Percentiles rank a stretch among this genome's conserved stretches.
These are phyloP conservation scores for Blomia tropicalis DNA, from an alignment of 2,888 invertebrate genomes.

Conservation along the genomic window DNA sequence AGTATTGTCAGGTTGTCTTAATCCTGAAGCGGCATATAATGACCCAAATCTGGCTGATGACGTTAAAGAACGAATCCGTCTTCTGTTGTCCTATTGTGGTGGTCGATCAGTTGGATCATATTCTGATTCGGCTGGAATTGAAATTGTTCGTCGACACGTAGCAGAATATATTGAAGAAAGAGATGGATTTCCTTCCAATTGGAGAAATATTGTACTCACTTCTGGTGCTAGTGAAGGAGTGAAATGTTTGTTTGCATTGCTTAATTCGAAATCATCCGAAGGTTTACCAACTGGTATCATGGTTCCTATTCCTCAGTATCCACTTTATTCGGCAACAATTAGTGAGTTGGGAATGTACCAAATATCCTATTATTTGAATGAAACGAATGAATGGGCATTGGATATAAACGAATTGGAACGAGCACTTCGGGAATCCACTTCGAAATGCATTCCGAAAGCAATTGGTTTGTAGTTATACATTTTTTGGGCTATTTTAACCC, in stretches of 20 bases:
- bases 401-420: conserved; percentile 62
- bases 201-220: conserved; percentile 62
- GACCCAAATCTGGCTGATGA: conserved; percentile 60
- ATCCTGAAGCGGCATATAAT: conserved; percentile 56
- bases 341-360: conserved; percentile 71
- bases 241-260: conserved; percentile 63
- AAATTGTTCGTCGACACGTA: conserved; percentile 66
- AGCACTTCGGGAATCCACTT: conserved; percentile 47
- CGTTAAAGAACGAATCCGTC: conserved; percentile 55
- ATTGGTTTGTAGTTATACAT: conserved; percentile 36
- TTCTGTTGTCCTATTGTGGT: conserved; percentile 51
- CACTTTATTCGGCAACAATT: conserved; percentile 83
- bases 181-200: conserved; percentile 57
- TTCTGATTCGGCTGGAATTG: conserved; percentile 74
- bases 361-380: conserved; percentile 66
- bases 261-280: conserved; percentile 41
- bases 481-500: not conserved
- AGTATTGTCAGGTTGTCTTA: conserved; percentile 40
- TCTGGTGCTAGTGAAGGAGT: conserved; percentile 86
- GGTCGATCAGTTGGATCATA: conserved; percentile 69
- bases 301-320: conserved; percentile 98
- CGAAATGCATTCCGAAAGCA: conserved; percentile 53
- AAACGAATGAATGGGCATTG: conserved; percentile 62
- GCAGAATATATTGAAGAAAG: conserved; percentile 68
- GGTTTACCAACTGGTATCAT: conserved; percentile 62